phyloP scores from a whole-genome alignment of 2,797 vertebrate genomes.

The Trachops cirrhosus region DNA sequence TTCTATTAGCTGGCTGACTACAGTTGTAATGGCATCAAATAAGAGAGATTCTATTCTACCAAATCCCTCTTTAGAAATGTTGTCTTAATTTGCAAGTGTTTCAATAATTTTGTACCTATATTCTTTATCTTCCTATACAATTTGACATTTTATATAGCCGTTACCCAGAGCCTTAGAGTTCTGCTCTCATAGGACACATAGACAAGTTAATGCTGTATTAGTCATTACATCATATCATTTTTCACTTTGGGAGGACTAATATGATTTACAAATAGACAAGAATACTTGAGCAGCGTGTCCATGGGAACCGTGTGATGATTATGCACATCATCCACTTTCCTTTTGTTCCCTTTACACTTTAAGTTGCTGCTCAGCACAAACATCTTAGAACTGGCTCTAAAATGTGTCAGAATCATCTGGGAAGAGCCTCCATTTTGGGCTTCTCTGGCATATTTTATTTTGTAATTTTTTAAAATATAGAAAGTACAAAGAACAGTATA shows the following conservation, averaged over 20 bases:
- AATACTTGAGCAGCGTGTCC: slow-evolving; percentile 51
- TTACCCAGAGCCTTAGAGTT: not conserved
- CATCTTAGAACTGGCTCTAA: slow-evolving; percentile 12
- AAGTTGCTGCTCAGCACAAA: slow-evolving; percentile 27
- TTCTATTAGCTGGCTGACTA: not conserved
- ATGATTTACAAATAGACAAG: slow-evolving; percentile 58
- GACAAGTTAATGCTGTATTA: slow-evolving; percentile 44
- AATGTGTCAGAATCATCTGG: slow-evolving; percentile 4
- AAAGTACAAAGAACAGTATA: not conserved
- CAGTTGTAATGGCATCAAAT: not conserved
- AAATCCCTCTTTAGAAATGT: not conserved
- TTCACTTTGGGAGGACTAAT: slow-evolving; percentile 42
- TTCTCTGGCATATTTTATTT: slow-evolving; percentile 10
- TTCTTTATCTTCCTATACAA: not conserved
- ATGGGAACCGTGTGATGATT: slow-evolving; percentile 48
- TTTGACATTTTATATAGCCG: slow-evolving; percentile 9
- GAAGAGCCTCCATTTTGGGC: not conserved
- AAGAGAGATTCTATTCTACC: slow-evolving; percentile 9
- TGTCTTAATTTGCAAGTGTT: not conserved
- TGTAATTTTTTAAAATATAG: not conserved
- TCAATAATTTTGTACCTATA: not conserved
- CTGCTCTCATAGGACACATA: not conserved
- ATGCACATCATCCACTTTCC: slow-evolving; percentile 26
- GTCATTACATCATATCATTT: slow-evolving; percentile 41
- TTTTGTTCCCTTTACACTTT: slow-evolving; percentile 48